phyloP scores from a whole-genome alignment of 2,113 vertebrate species.

The Geococcyx californianus region DNA sequence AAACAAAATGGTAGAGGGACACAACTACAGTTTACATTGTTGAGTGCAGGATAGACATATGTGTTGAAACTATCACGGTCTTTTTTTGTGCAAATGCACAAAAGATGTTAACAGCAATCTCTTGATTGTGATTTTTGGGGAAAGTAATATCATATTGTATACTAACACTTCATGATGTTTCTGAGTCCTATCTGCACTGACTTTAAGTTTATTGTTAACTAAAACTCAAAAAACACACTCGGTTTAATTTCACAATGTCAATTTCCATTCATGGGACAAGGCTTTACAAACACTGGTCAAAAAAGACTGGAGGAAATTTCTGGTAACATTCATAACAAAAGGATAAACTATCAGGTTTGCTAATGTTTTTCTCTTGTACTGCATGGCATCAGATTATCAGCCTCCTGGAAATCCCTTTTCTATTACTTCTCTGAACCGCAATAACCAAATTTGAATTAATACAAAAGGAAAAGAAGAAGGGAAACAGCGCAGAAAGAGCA shows the following conservation, averaged over 20 bases:
- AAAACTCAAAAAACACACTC: neutral
- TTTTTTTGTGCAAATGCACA: neutral
- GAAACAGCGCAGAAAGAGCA: neutral
- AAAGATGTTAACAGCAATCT: neutral
- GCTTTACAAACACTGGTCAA: neutral
- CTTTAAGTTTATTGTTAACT: neutral
- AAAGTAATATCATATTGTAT: neutral
- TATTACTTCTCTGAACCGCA: neutral
- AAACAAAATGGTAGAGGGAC: neutral
- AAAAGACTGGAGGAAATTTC: neutral
- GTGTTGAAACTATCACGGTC: neutral
- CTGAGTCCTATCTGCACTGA: neutral
- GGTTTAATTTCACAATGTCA: neutral
- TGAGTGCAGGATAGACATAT: neutral
- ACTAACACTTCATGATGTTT: neutral
- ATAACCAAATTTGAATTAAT: neutral
- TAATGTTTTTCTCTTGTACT: neutral
- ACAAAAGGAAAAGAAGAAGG: neutral
- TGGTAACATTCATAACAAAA: neutral
- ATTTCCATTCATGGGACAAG: neutral
- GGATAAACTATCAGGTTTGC: neutral
- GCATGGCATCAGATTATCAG: neutral
- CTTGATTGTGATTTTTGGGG: neutral
- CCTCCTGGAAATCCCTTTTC: neutral
- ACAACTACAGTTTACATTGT: neutral